These are phyloP conservation scores for Scleropages formosus DNA, from an alignment of 2,797 vertebrate genomes.

Conservation along the genomic window DNA sequence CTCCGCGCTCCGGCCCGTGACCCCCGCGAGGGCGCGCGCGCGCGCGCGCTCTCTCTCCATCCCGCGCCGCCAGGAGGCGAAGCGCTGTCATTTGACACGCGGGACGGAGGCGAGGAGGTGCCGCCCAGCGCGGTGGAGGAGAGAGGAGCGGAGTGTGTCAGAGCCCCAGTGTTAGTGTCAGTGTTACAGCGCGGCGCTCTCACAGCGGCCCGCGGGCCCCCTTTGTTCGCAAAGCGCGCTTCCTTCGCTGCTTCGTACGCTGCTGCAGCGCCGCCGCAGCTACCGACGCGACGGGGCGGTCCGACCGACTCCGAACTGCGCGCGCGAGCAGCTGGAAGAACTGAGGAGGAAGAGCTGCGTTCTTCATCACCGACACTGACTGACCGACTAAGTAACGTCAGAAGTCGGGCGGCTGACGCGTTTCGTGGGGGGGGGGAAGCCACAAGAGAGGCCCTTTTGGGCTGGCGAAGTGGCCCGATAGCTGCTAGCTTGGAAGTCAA, in stretches of 20 bases:
- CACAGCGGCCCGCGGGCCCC: slow-evolving; percentile 6
- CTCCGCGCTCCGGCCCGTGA: too few relatives aligned
- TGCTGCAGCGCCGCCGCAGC: neutral
- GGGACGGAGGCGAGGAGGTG: slow-evolving; percentile 4
- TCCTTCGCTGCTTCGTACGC: neutral
- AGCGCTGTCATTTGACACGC: neutral
- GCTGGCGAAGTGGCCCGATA: slow-evolving; percentile 48
- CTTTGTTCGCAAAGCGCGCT: neutral
- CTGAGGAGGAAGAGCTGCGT: too few relatives aligned
- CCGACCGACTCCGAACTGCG: too few relatives aligned
- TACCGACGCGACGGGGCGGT: neutral
- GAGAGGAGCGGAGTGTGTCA: slow-evolving; percentile 49
- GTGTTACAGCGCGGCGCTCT: neutral
- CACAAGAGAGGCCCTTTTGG: slow-evolving; percentile 32
- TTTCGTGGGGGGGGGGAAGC: slow-evolving; percentile 40
- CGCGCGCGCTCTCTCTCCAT: too few relatives aligned
- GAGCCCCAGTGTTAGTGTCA: neutral
- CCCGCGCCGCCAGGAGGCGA: too few relatives aligned
- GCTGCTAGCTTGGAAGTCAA: slow-evolving; percentile 59
- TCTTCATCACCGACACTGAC: too few relatives aligned
- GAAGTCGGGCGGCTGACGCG: slow-evolving; percentile 29
- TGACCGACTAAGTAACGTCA: too few relatives aligned
- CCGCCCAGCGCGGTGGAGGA: slow-evolving; percentile 41
- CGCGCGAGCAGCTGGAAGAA: too few relatives aligned
- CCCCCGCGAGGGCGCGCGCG: too few relatives aligned